phyloP scores from a whole-genome alignment of 2,797 vertebrate genomes.

The Anomalospiza imberbis region DNA sequence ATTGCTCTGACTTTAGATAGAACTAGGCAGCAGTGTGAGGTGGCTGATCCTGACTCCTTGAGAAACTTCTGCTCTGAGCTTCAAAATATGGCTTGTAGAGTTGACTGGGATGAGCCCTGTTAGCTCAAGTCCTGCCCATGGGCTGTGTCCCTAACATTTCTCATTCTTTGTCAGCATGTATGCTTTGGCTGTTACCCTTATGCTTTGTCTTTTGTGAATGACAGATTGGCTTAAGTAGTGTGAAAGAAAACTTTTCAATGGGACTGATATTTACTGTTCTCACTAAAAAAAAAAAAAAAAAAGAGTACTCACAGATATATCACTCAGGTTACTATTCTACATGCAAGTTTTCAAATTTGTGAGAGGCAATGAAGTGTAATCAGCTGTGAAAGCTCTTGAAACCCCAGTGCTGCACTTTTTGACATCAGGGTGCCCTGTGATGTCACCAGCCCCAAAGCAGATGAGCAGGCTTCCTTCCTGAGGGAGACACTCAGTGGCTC shows the following conservation, averaged over 20 bases:
- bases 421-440: background rate
- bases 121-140: background rate
- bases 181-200: background rate
- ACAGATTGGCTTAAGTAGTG: background rate
- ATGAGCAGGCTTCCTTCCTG: background rate
- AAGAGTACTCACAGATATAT: background rate
- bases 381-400: background rate
- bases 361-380: background rate
- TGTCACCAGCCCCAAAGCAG: background rate
- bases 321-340: background rate
- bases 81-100: background rate
- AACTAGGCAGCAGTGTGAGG: background rate
- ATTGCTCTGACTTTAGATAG: background rate
- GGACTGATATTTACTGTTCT: background rate
- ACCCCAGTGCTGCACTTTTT: fast-evolving
- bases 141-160: background rate
- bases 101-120: background rate
- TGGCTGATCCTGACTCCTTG: background rate
- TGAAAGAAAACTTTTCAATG: background rate
- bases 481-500: background rate
- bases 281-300: no score
- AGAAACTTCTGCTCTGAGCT: background rate
- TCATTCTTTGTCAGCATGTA: background rate
- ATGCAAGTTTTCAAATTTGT: background rate
- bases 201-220: background rate